Base-by-base conservation (phyloP, 2,888 invertebrate species). In the Luffia ferchaultella region DNA sequence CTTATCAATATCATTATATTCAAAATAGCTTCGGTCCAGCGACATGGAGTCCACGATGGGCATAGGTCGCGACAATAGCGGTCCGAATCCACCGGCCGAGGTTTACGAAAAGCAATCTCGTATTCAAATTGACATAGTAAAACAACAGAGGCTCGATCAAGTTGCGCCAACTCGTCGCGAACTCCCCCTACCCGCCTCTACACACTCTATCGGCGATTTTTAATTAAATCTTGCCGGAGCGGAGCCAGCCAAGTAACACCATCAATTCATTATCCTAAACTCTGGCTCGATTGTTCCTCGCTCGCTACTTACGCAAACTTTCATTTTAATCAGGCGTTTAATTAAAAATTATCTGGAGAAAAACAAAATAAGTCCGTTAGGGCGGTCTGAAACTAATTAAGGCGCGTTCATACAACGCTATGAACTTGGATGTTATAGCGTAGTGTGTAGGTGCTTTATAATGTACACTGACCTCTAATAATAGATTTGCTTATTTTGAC, bases 321-420 rank as follows among this genome's bases (percentile, higher is more conserved):
- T 83, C 79, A 83, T 83, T 83, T 83, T 83, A 82, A 83, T 83
- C 83, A 83, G 82, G 80, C 83, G 78, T 83, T 82, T 83, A 83
- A 83, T 83, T 83, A 82, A 83, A 83, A 83, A 83, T 83, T 83
- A 82, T 80, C 80, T 76, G n/a, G 78, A 79, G 80, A 82, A 83
- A 82, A 82, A 83, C 83, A 82, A 83, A 83, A 82, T 82, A 82
- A 82, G 82, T 76, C 78, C 72, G 80, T 79, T 79, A 78, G 79
- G 79, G 77, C 76, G 77, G 78, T 74, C 75, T 77, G 79, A 73
- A 69, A 79, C 77, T 82, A 83, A 83, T 82, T 80, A 83, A 78
- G 80, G 79, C 74, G 76, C 75, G n/a, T n/a, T n/a, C n/a, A 74
- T 77, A 74, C 77, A 76, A 79, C 77, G 79, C 76, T 78, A 15